Percentiles rank a stretch among this genome's conserved stretches.
Evolutionary conservation across 2,113 vertebrate species (phyloP).

Genomic region (Phalacrocorax brasilianus): DNA sequence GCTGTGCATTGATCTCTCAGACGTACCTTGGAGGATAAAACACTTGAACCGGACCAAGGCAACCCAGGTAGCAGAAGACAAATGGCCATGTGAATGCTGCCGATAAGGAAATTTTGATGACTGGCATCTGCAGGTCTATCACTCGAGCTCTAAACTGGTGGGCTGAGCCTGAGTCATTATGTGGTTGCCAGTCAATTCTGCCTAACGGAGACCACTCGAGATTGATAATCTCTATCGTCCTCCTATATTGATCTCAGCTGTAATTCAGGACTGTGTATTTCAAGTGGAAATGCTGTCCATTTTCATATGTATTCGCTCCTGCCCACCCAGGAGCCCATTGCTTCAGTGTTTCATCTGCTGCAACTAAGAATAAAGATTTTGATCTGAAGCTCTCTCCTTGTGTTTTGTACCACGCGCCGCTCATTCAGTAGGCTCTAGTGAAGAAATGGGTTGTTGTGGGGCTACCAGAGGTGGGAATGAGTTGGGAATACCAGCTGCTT

Average conservation of each 20-base stretch:
- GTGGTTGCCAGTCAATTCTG: conserved; percentile 68
- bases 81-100: conserved; percentile 40
- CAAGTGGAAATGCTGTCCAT: background rate
- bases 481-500: background rate
- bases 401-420: background rate
- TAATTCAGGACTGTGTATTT: conserved; percentile 19
- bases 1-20: conserved; percentile 96
- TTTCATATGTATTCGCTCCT: background rate
- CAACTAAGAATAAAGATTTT: conserved; percentile 44
- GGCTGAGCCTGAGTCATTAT: conserved; percentile 66
- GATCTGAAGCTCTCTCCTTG: conserved; percentile 9
- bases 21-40: conserved; percentile 33
- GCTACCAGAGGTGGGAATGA: background rate
- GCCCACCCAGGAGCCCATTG: background rate
- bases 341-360: background rate
- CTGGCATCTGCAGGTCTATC: conserved; percentile 69
- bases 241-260: conserved; percentile 48
- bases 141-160: conserved; percentile 57
- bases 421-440: background rate
- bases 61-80: conserved; percentile 54
- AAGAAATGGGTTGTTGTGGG: background rate
- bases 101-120: conserved; percentile 62
- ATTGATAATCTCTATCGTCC: conserved; percentile 61
- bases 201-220: conserved; percentile 57
- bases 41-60: background rate